A percentile compares a stretch with the other conserved stretches of the same genome.
phyloP scores from a whole-genome alignment of 2,113 vertebrate genomes.

The Lampris incognitus region DNA sequence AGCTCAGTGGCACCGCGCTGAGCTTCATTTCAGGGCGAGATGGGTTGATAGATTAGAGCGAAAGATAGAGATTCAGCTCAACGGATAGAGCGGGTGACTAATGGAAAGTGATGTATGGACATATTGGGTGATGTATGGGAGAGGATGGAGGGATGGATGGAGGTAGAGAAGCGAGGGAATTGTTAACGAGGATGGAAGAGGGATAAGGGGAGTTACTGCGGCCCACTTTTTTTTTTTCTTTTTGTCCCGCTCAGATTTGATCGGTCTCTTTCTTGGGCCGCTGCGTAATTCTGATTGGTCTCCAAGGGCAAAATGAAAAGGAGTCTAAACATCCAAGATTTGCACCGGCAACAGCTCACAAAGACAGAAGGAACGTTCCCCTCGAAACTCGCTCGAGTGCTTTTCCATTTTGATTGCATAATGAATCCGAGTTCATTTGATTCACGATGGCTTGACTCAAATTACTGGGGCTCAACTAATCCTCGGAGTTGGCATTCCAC shows the following conservation, averaged over 20 bases:
- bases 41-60: constrained; percentile 24
- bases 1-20: constrained; percentile 33
- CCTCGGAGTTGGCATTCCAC: constrained; percentile 31
- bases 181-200: neutral
- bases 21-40: constrained; percentile 26
- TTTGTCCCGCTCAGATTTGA: constrained; percentile 23
- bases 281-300: constrained; percentile 44
- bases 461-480: constrained; percentile 63
- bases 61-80: constrained; percentile 43
- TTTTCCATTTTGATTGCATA: constrained; percentile 69
- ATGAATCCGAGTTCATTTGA: constrained; percentile 47
- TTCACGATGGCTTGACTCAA: constrained; percentile 46
- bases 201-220: neutral
- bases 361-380: constrained; percentile 43
- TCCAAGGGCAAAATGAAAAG: constrained; percentile 58
- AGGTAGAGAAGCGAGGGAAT: constrained; percentile 15
- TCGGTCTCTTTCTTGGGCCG: constrained; percentile 36
- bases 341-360: constrained; percentile 31
- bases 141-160: neutral
- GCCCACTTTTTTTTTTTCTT: neutral
- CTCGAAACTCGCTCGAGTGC: constrained; percentile 6
- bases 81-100: constrained; percentile 37
- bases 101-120: constrained; percentile 53
- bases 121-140: constrained; percentile 41
- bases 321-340: constrained; percentile 47